Evolutionary conservation across 1,140 invertebrate species (phyloP), one percentile per base, ranked within the genome.

Genomic region (Drosophila busckii): DNA sequence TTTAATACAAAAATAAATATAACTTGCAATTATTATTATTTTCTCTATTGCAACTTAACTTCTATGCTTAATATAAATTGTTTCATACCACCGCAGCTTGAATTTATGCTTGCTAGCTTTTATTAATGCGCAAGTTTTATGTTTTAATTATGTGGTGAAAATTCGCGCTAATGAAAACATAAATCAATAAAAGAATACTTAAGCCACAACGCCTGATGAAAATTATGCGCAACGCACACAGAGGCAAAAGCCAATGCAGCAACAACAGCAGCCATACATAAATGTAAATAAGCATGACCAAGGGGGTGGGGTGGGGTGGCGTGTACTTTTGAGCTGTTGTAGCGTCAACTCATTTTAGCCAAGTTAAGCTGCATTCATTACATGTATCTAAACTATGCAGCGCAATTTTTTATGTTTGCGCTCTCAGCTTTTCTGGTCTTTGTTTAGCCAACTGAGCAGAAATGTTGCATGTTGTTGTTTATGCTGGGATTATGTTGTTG

Each of bases 281-380:
- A 40, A 13, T 55, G 61, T 22, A 17, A 32, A 15, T 4, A 4
- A 28, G 15, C 8, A 22, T 5, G 6, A 5, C 23, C 2, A 16
- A 32, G 17, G 2, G 6, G 23, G 3, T 26, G 25, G 13, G 7
- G 19, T 8, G 13, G 40, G 38, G 13, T 19, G 13, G 31, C 34
- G 48, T 48, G 59, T 38, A 42, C 52, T 31, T 12, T 53, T 32
- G 19, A 31, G 44, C 35, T 48, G 26, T 16, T 15, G 52, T 52
- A 55, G 29, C 31, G 29, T 44, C 75, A 82, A 70, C 75, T 80
- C 73, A 80, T 80, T 80, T 75, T 54, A 73, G 73, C 63, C 75
- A 82, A 80, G 75, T 64, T 80, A 61, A 80, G 73, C 73, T 80
- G 68, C 67, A 64, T 64, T 80, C 75, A 73, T 82, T 73, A 73